phyloP scores from a whole-genome alignment of 2,888 invertebrate genomes.

The Hydroisotoma schaefferi region DNA sequence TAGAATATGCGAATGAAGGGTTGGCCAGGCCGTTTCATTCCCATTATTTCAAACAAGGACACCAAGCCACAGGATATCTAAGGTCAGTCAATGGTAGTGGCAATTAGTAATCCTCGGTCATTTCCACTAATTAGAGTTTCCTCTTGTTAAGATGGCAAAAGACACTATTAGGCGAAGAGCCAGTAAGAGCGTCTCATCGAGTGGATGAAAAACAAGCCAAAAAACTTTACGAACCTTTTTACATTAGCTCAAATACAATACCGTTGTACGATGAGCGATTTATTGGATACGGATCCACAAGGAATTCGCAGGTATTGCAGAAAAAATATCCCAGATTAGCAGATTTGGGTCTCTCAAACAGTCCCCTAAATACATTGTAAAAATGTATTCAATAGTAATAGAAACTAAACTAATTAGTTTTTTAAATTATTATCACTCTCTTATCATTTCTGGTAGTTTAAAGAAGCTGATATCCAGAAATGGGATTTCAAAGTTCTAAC shows the following conservation, averaged over 20 bases:
- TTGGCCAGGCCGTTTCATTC: slow-evolving; percentile 83
- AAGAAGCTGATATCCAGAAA: slow-evolving; percentile 15
- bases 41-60: slow-evolving; percentile 66
- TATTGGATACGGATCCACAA: slow-evolving; percentile 30
- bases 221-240: slow-evolving; percentile 76
- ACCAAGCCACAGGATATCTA: slow-evolving; percentile 31
- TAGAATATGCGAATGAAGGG: slow-evolving; percentile 70
- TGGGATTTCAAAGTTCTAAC: slow-evolving; percentile 30
- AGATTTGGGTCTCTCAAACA: no score
- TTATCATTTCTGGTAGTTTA: neutral
- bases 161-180: slow-evolving; percentile 26
- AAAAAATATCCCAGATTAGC: neutral
- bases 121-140: no score
- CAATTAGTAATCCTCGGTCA: neutral
- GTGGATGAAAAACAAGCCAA: slow-evolving; percentile 16
- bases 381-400: no score
- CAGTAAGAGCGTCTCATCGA: slow-evolving; percentile 28
- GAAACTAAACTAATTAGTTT: neutral
- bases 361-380: no score
- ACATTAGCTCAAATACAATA: slow-evolving; percentile 51
- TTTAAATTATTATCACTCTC: neutral
- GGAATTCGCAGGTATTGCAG: slow-evolving; percentile 23
- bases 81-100: slow-evolving; percentile 12
- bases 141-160: slow-evolving; percentile 24
- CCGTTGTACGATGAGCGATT: slow-evolving; percentile 24